Evolutionary conservation across 2,113 vertebrate species (phyloP), one percentile per base, ranked within the genome.

Genomic region (Odobenus rosmarus): DNA sequence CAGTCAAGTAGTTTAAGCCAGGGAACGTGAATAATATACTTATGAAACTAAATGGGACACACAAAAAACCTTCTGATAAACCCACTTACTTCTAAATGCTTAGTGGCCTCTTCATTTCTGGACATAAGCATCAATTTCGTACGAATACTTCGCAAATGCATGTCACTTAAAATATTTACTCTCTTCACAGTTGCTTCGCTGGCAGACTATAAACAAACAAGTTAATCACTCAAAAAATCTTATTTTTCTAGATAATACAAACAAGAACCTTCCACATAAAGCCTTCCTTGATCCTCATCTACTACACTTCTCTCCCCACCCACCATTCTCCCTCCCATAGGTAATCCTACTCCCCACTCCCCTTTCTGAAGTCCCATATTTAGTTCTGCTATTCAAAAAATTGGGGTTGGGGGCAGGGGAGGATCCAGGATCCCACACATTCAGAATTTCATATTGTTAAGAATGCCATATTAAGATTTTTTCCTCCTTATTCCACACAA

Each of bases 41-140:
- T 8, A 53, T 5, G 16, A 96, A 92, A 97, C 21, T 49, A 89
- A 61, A 93, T n/a, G 3, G 26, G 13, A 90, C 62, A 83, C 3
- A 77, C 8, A 92, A 61, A 39, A 64, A 15, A 88, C 14, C 19
- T 93, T 53, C 28, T 69, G 36, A 21, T 59, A 88, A 95, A 62
- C 19, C 7, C 36, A 95, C 98, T 98, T 98, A 99, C 99, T 98
- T 99, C 99, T 98, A 99, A 98, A 98, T 99, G 99, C 90, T 99
- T 99, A 89, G 99, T 99, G 97, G 99, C 99, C 93, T 99, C 99
- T 98, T 99, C 99, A 0, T 99, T 99, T 97, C 99, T 99, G 2
- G 99, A 99, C 99, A 99, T 99, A 21, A 99, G 99, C 99, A 99
- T 99, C 81, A 99, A 98, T 14, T 99, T 99, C 16, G 99, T 99